Evolutionary conservation across 1,140 invertebrate species (phyloP), one percentile per base, ranked within the genome.

Genomic region (Planococcus citri): DNA sequence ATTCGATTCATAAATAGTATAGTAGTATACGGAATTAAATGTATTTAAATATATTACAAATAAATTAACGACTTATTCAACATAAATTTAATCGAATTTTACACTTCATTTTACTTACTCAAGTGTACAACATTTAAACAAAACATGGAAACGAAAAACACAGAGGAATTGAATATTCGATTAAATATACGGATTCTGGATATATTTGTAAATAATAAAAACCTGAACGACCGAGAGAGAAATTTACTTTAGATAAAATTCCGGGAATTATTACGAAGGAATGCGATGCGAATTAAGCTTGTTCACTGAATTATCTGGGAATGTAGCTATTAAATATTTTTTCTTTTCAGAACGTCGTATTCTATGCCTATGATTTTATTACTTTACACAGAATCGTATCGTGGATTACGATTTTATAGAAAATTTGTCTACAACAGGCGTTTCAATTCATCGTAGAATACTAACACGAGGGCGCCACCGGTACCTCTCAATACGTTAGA

Each of bases 371-470:
- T 37, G 33, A 37, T n/a, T n/a, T n/a, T 6, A 33, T 33, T 33
- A 51, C 12, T 51, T 51, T 51, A 51, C 41, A 51, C 41, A 51
- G 41, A 51, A 51, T 51, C n/a, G 41, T 17, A 37, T 33, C 3
- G 12, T 33, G 12, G 29, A n/a, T 33, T 33, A 33, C 29, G 29
- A 33, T 33, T n/a, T n/a, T n/a, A n/a, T n/a, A n/a, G n/a, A n/a
- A 37, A 37, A 51, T 51, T 17, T 73, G 67, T 71, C 58, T 71
- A 73, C 71, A 88, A 80, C 21, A 87, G 75, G 70, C 81, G 83
- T 79, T 89, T 88, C 75, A 90, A 83, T 80, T 90, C 88, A 75
- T 89, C 88, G 75, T 90, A 90, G 72, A 90, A 79, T 72, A 90
- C 88, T 41, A 90, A 82, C 70, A 90, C 88, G 29, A 90, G 82